Conservation (phyloP, 2,797 vertebrate species). For the Rallus crepitans region DNA sequence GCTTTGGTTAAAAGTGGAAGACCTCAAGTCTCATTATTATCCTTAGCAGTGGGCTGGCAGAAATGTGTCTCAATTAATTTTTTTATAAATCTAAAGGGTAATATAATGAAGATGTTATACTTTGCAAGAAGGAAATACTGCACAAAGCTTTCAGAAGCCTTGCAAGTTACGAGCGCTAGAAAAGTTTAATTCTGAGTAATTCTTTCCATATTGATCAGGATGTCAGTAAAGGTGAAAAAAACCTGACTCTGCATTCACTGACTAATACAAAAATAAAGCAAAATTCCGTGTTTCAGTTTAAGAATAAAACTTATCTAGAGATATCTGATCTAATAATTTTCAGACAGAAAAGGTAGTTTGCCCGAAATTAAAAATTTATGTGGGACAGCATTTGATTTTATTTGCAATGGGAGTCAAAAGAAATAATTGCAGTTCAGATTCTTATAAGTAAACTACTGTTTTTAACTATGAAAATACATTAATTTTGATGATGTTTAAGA, state of each 20-base stretch:
- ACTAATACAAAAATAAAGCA: neutral
- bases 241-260: fast-evolving
- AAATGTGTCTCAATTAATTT: neutral
- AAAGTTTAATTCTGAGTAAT: neutral
- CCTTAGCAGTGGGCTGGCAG: neutral
- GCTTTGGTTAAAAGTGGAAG: neutral
- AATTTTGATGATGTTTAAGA: neutral
- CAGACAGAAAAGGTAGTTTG: neutral
- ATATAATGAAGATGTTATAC: neutral
- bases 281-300: neutral
- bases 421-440: neutral
- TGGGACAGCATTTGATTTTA: neutral
- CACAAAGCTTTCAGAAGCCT: neutral
- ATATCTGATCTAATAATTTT: neutral
- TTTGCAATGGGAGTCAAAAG: neutral
- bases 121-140: neutral
- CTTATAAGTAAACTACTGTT: neutral
- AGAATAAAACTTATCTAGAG: neutral
- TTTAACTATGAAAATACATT: neutral
- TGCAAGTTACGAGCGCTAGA: neutral
- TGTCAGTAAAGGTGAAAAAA: neutral
- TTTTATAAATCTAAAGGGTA: neutral
- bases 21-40: neutral
- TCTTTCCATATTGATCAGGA: neutral
- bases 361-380: neutral